Percentiles rank a stretch among this genome's conserved stretches.
phyloP scores from a whole-genome alignment of 2,797 vertebrate genomes.

The Bradypodion pumilum region DNA sequence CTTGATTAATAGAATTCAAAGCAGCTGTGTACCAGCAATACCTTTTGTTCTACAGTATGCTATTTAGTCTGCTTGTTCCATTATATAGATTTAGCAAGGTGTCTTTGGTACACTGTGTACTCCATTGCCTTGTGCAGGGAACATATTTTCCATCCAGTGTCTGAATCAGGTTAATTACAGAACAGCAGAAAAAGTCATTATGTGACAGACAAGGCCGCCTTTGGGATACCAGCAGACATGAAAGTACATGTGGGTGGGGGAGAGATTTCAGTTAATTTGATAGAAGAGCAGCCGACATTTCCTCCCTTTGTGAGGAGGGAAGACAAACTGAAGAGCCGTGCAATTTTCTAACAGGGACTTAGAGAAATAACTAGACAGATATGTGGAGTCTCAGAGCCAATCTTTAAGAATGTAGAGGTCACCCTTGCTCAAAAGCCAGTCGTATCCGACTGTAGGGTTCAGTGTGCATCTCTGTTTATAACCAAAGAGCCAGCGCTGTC shows the following conservation, averaged over 20 bases:
- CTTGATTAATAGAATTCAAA: slow-evolving; percentile 25
- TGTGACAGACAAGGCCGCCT: slow-evolving; percentile 66
- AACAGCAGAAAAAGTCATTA: slow-evolving; percentile 60
- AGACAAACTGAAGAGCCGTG: neutral
- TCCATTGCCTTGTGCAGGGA: slow-evolving; percentile 59
- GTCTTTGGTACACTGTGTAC: slow-evolving; percentile 47
- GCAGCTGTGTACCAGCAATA: neutral
- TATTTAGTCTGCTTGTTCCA: slow-evolving; percentile 18
- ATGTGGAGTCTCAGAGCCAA: slow-evolving; percentile 29
- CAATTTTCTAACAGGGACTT: slow-evolving; percentile 48
- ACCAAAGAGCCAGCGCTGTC: too few species aligned
- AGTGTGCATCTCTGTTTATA: too few species aligned
- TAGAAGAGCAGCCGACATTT: slow-evolving; percentile 44
- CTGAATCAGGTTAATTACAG: slow-evolving; percentile 65
- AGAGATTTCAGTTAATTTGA: slow-evolving; percentile 64
- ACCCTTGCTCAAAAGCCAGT: too few species aligned
- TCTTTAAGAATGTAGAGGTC: slow-evolving; percentile 61
- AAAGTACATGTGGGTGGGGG: slow-evolving; percentile 52
- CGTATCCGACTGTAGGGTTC: too few species aligned
- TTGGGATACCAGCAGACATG: slow-evolving; percentile 57
- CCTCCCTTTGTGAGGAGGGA: slow-evolving; percentile 37
- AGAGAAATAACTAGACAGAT: slow-evolving; percentile 59
- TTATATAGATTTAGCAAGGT: slow-evolving; percentile 54
- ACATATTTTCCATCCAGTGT: slow-evolving; percentile 55
- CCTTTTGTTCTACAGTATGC: slow-evolving; percentile 9